These are phyloP conservation scores for Mylabris sibirica DNA, from an alignment of 2,888 invertebrate genomes.

Conservation along the genomic window DNA sequence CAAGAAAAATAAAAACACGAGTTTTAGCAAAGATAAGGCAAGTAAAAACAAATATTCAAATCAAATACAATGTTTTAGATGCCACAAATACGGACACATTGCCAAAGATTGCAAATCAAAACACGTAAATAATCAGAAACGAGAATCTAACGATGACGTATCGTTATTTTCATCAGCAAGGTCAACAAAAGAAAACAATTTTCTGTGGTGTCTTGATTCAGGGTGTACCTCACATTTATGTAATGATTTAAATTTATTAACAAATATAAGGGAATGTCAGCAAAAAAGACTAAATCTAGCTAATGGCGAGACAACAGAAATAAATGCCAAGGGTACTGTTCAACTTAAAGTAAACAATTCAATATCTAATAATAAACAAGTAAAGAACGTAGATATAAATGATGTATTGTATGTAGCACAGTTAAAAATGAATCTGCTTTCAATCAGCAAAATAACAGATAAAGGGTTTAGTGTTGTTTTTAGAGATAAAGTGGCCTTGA, in stretches of 20 bases:
- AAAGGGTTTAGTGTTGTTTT: constrained; percentile 24
- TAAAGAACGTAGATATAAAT: background rate
- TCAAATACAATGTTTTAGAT: constrained; percentile 19
- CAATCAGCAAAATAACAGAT: constrained; percentile 35
- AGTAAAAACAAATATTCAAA: background rate
- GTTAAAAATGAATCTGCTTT: constrained; percentile 29
- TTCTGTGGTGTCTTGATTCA: background rate
- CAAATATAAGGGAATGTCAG: background rate
- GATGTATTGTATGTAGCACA: constrained; percentile 21
- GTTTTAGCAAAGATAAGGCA: background rate
- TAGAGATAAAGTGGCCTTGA: constrained; percentile 19
- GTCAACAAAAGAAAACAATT: too few species aligned
- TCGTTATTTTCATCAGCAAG: background rate
- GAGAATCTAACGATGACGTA: background rate
- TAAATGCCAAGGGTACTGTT: background rate
- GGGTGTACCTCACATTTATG: background rate
- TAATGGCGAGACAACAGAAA: background rate
- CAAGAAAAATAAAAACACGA: too few species aligned
- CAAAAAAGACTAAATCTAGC: background rate
- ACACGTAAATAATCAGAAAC: too few species aligned
- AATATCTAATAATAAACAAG: background rate
- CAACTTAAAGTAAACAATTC: background rate
- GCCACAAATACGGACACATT: constrained; percentile 22
- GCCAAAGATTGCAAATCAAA: constrained; percentile 14
- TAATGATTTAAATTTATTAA: background rate